Conservation (phyloP, 2,113 vertebrate genomes). For the Chlamydotis undulata region DNA sequence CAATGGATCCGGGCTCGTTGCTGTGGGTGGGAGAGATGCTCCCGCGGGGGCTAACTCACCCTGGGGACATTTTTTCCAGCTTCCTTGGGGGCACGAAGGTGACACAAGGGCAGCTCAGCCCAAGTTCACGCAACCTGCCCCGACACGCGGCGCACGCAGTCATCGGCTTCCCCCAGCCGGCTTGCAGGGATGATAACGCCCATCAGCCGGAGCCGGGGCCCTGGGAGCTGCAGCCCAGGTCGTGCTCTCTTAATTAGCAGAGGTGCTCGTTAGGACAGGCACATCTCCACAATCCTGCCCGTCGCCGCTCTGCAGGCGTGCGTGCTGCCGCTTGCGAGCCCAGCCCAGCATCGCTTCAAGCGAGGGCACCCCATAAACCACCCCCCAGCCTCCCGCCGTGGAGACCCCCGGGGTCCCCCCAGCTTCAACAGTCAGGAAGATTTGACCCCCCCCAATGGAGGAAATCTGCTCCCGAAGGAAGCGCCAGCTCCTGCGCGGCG, state of each 20-base stretch:
- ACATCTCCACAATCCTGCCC: accelerated
- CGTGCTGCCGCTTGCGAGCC: not conserved
- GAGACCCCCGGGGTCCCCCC: not conserved
- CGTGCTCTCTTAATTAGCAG: not conserved
- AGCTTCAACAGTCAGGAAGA: accelerated
- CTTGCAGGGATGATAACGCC: accelerated
- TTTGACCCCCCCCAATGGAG: accelerated
- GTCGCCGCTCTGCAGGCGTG: not conserved
- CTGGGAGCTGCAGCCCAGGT: not conserved
- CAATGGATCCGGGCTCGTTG: accelerated
- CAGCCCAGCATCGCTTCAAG: not conserved
- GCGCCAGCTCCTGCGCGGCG: accelerated
- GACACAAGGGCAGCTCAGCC: accelerated
- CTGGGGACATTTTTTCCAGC: accelerated
- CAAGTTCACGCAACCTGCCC: accelerated
- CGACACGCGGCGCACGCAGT: accelerated
- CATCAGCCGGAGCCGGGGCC: not conserved
- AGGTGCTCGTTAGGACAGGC: not conserved
- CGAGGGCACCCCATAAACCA: accelerated
- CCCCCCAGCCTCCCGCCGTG: accelerated
- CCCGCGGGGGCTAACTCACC: not conserved
- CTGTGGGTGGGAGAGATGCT: not conserved
- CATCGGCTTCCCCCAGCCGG: accelerated
- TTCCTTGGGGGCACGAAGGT: not conserved
- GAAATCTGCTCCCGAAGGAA: not conserved